Evolutionary conservation across 1,140 invertebrate genomes (phyloP), one percentile per base, ranked within the genome.

Genomic region (Pteromalus puparum): DNA sequence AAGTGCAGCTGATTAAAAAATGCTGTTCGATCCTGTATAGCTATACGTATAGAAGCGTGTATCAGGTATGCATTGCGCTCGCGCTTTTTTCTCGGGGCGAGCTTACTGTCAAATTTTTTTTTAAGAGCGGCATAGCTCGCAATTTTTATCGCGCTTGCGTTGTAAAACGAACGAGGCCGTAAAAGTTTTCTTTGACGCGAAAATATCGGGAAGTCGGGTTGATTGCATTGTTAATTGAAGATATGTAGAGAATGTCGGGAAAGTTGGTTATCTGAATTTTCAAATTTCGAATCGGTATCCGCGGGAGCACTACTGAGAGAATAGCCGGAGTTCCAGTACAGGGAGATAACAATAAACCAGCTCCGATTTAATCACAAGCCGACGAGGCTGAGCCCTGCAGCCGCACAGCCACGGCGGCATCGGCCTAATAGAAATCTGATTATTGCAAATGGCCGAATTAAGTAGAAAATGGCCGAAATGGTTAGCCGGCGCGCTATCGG

Each of bases 381-480:
- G 24, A 68, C 7, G 24, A 15, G 48, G 53, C 53, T 21, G 21
- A 7, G 21, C 21, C 6, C 6, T n/a, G 12, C 46, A 18, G 21
- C 53, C 53, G 30, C 30, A 18, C 18, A n/a, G 15, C 68, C 6
- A 7, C 10, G 9, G 21, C 2, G 24, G 2, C 15, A 70, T 26
- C 28, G 9, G 68, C 18, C 72, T 73, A 73, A 73, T 73, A 73
- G 72, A 73, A 73, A 73, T 38, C 28, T 73, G 72, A 73, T 73
- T 73, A 73, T 73, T 21, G 72, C 30, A 73, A 73, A 73, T 73
- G 30, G 72, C 6, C 15, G 72, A 34, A 38, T 73, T 38, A 73
- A 73, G 72, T 73, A 12, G 72, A 73, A 73, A 73, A 34, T 34
- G 70, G 81, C 72, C 76, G 74, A 82, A 82, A 86, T 79, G 79